Evolutionary conservation across 2,113 vertebrate genomes (phyloP).

Genomic region (Pithys albifrons): DNA sequence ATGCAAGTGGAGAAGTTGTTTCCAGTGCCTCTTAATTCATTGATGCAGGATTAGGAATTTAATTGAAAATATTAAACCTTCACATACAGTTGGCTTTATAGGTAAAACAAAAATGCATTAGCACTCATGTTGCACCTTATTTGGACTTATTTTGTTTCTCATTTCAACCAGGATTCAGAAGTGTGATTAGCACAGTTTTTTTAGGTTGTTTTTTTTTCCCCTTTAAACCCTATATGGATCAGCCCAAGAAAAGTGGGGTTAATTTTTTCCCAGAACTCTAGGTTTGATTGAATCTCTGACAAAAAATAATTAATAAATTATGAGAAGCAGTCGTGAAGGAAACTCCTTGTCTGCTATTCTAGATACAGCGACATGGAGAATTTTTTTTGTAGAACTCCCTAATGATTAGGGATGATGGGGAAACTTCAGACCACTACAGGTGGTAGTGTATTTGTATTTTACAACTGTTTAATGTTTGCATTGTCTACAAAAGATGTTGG

Average conservation of each 20-base stretch:
- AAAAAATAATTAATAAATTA: neutral
- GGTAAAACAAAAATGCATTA: neutral
- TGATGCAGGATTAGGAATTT: neutral
- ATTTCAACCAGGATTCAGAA: neutral
- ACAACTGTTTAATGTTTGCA: neutral
- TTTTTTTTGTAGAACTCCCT: neutral
- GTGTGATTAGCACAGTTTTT: neutral
- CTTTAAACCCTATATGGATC: neutral
- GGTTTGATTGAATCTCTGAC: neutral
- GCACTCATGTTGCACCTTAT: neutral
- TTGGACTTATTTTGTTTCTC: neutral
- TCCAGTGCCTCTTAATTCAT: neutral
- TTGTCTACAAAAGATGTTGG: neutral
- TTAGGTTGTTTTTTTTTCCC: neutral
- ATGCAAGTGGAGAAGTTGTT: neutral
- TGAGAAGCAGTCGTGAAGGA: neutral
- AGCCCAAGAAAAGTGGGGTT: neutral
- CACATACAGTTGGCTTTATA: neutral
- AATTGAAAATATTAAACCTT: neutral
- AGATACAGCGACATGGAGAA: neutral
- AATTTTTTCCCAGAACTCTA: neutral
- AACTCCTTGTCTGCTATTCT: neutral
- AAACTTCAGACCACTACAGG: neutral
- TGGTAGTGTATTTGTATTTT: neutral
- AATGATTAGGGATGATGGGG: neutral